phyloP scores from a whole-genome alignment of 2,888 invertebrate genomes.

The Trissonchulus latispiculum region DNA sequence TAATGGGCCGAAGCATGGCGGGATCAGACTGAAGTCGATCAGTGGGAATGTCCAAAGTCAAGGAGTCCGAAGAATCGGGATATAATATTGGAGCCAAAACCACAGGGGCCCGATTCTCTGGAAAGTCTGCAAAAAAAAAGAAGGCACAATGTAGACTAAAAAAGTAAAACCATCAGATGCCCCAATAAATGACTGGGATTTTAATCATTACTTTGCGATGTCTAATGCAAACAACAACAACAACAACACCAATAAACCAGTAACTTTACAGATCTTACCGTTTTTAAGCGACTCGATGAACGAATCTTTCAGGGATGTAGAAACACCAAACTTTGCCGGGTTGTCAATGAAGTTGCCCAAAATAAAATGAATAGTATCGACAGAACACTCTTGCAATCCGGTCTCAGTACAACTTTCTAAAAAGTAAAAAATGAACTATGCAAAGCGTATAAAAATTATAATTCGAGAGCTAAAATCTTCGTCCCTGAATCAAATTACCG shows the following conservation, averaged over 20 bases:
- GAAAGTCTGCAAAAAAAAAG: constrained; percentile 66
- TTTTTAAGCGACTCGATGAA: constrained; percentile 69
- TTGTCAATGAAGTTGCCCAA: constrained; percentile 53
- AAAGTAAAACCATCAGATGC: too few species aligned
- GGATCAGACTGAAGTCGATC: constrained; percentile 33
- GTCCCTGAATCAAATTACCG: too few species aligned
- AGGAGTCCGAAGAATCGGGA: constrained; percentile 55
- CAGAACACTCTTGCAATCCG: constrained; percentile 76
- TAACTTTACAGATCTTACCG: too few species aligned
- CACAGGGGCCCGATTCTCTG: constrained; percentile 73
- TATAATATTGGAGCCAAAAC: constrained; percentile 78
- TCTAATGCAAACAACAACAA: too few species aligned
- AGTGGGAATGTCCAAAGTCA: neutral
- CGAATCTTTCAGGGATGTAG: constrained; percentile 63
- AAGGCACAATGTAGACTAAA: neutral
- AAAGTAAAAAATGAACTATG: too few species aligned
- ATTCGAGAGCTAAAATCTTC: too few species aligned
- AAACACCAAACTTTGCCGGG: constrained; percentile 52
- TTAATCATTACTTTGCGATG: too few species aligned
- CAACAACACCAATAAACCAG: too few species aligned
- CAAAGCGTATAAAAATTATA: too few species aligned
- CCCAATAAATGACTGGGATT: too few species aligned
- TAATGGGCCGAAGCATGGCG: constrained; percentile 18
- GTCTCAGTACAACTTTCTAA: constrained; percentile 35
- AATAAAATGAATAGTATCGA: constrained; percentile 75